Base-by-base conservation (phyloP, 2,888 invertebrate genomes). In the Cryptocephalus primarius region DNA sequence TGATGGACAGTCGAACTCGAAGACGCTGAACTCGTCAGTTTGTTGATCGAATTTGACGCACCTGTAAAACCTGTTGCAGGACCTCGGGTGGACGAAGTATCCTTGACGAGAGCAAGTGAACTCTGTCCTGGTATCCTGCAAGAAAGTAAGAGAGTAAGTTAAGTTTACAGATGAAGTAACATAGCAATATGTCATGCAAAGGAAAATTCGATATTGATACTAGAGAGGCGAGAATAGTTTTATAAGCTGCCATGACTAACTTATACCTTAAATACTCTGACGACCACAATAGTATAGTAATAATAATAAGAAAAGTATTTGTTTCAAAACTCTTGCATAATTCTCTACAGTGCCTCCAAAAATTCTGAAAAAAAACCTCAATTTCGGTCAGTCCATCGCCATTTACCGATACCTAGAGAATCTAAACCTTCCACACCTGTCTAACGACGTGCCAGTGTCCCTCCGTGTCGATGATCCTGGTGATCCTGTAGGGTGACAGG, bases 31-130 rank as follows among this genome's bases (percentile, higher is more conserved):
- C 59, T 85, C 83, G 13, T 84, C 80, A 0, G 80, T 74, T 42
- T 78, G 79, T 62, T 85, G 85, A 61, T 86, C 80, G 63, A 85
- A 86, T 65, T 87, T 86, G 10, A 87, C 85, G 63, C 87, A 88
- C 47, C 87, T 81, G 65, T 86, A 87, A 71, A 87, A 88, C 42
- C 85, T 74, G 46, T 82, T 83, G 64, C 86, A 86, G 51, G 84
- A 83, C 40, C 80, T 77, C 1, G 85, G 85, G 62, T 86, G 84
- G 33, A 84, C 82, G 70, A 83, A 87, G 69, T 83, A 86, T 1
- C 86, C 87, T 70, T 85, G 86, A 33, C 84, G 73, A 4, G 83
- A 78, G 63, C 87, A 87, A 39, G 79, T 75, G 64, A 85, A 85
- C 66, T 83, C 82, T 0, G 84, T 85, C 51, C 84, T 77, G 1